Conservation (phyloP, 1,140 invertebrate genomes). For the Cotesia chilonis region DNA sequence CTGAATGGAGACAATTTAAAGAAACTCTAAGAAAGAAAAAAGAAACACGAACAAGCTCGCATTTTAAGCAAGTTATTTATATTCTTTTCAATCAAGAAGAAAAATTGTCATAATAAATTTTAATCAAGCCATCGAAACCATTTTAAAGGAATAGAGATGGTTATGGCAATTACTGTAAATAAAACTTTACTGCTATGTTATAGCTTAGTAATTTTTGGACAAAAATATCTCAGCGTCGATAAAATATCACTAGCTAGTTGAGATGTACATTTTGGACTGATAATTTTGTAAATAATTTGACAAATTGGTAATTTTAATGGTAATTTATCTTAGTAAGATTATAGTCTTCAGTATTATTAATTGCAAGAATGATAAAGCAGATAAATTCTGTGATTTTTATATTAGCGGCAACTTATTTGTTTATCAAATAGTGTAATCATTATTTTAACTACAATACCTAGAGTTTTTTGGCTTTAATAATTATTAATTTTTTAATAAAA, state of each 20-base stretch:
- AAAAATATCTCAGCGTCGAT: no score
- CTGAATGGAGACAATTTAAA: constrained; percentile 62
- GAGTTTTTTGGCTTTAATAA: not conserved
- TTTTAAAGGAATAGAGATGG: no score
- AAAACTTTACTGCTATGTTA: no score
- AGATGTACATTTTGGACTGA: not conserved
- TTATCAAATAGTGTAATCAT: not conserved
- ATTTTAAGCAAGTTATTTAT: constrained; percentile 56
- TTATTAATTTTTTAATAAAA: not conserved
- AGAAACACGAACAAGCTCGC: constrained; percentile 53
- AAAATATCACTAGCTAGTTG: no score
- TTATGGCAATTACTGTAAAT: no score
- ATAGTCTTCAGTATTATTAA: constrained; percentile 24
- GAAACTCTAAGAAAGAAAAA: constrained; percentile 53
- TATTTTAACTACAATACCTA: not conserved
- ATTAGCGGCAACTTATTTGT: constrained; percentile 6
- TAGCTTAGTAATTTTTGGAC: no score
- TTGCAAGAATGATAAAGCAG: constrained; percentile 5
- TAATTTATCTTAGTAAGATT: not conserved
- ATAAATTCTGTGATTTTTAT: not conserved
- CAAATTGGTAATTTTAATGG: not conserved
- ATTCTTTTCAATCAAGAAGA: constrained; percentile 54
- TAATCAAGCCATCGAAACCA: no score
- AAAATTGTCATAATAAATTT: constrained; percentile 44
- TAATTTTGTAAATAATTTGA: constrained; percentile 4